These are phyloP conservation scores for Acrocera orbiculus DNA, from an alignment of 2,888 invertebrate species.

Conservation along the genomic window DNA sequence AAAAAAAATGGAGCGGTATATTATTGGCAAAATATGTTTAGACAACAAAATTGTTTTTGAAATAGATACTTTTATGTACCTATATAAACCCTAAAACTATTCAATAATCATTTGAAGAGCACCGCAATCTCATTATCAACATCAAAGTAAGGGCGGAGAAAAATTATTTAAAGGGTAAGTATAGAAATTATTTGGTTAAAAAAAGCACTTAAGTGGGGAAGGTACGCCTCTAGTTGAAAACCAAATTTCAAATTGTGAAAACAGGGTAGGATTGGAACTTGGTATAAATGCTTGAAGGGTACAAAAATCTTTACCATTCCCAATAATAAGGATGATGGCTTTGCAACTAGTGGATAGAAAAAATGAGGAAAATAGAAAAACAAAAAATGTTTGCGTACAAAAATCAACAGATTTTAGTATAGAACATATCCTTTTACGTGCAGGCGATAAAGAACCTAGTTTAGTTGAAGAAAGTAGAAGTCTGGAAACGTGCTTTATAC, in stretches of 20 bases:
- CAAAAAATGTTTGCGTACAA: not conserved
- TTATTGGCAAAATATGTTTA: constrained; percentile 11
- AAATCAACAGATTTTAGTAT: constrained; percentile 37
- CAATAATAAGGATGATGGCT: too few relatives aligned
- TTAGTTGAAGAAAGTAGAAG: constrained; percentile 3
- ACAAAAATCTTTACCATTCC: too few relatives aligned
- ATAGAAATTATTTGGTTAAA: too few relatives aligned
- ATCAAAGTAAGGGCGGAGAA: too few relatives aligned
- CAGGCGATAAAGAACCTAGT: constrained; percentile 30
- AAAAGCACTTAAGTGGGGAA: too few relatives aligned
- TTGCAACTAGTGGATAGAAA: constrained; percentile 12
- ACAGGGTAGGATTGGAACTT: too few relatives aligned
- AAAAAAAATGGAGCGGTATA: not conserved
- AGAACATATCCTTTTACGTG: constrained; percentile 40
- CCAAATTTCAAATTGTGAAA: too few relatives aligned
- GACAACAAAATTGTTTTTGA: constrained; percentile 13
- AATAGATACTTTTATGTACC: constrained; percentile 9
- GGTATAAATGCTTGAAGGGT: too few relatives aligned
- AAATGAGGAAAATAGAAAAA: not conserved
- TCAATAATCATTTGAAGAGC: constrained; percentile 10
- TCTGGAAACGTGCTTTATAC: constrained; percentile 1
- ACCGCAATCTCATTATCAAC: too few relatives aligned
- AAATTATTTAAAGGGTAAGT: too few relatives aligned
- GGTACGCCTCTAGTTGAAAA: too few relatives aligned
- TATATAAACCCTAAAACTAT: constrained; percentile 10